Evolutionary conservation across 2,888 invertebrate genomes (phyloP).

Genomic region (Diadromus collaris): DNA sequence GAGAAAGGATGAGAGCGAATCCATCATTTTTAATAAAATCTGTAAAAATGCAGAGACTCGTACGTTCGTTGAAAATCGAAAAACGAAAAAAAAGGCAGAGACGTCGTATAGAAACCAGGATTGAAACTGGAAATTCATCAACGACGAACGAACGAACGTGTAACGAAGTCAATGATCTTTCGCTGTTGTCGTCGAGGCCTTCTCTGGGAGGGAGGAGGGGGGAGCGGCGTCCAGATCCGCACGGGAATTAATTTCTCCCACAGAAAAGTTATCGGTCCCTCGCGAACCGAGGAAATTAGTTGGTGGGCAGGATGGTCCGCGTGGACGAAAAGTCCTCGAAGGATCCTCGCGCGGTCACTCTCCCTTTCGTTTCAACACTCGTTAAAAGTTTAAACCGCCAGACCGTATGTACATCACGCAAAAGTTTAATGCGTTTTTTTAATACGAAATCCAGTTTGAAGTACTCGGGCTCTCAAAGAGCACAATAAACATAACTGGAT

Average conservation of each 20-base stretch:
- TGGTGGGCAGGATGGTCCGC: background rate
- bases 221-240: slow-evolving; percentile 29
- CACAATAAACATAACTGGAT: background rate
- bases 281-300: slow-evolving; percentile 12
- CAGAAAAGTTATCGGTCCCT: slow-evolving; percentile 49
- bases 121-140: slow-evolving; percentile 60
- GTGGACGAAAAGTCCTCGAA: slow-evolving; percentile 21
- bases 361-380: background rate
- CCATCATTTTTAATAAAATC: background rate
- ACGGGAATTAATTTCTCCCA: slow-evolving; percentile 57
- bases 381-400: slow-evolving; percentile 21
- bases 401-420: slow-evolving; percentile 8
- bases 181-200: slow-evolving; percentile 51
- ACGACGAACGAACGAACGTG: slow-evolving; percentile 60
- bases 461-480: background rate
- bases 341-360: background rate
- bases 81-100: slow-evolving; percentile 22
- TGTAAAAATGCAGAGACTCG: background rate
- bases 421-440: background rate
- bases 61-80: background rate
- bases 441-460: background rate
- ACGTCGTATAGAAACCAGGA: background rate
- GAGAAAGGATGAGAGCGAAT: background rate
- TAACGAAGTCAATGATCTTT: slow-evolving; percentile 64
- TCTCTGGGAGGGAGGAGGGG: slow-evolving; percentile 11